Evolutionary conservation across 2,113 vertebrate species (phyloP), one percentile per base, ranked within the genome.

Genomic region (Atlantisia rogersi): DNA sequence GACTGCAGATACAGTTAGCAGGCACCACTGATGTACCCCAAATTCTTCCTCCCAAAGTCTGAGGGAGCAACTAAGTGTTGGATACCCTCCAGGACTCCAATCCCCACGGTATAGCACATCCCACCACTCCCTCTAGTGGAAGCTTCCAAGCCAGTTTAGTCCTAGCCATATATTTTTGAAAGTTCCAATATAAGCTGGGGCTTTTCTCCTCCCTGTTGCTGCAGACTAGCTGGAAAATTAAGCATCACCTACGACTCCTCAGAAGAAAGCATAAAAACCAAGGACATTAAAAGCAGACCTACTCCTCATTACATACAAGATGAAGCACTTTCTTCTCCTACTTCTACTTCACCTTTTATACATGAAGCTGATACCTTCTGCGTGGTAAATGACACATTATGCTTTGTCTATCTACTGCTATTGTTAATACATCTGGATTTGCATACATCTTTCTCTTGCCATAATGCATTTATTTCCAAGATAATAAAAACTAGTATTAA

Each of bases 101-200:
- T 65, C 14, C 73, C 92, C 86, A 29, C 59, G 15, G 0, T 10
- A 93, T 79, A 35, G 69, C 48, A 22, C 81, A 92, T 96, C 87
- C 95, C 85, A 87, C 85, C 80, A 6, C 96, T 96, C 97, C 96
- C 96, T 94, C 97, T 97, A 94, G 95, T 90, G 97, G 97, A 91
- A 89, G 6, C 10, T 86, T 60, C 91, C 89, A 35, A 77, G n/a
- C 1, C 3, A 26, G 62, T 91, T 80, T 14, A 64, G 71, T 75
- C 60, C 55, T 29, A 32, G 69, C 35, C 79, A 24, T 15, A 31
- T 64, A 89, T 76, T 20, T 28, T 28, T 20, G 16, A 42, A 73
- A 58, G 39, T 44, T 64, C 70, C 80, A 50, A 11, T 5, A 65
- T 2, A 31, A 75, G 77, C 2, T 1, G 0, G 39, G 12, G 39